Conservation (phyloP, 2,888 invertebrate species). For the Himalopsyche japonica region DNA sequence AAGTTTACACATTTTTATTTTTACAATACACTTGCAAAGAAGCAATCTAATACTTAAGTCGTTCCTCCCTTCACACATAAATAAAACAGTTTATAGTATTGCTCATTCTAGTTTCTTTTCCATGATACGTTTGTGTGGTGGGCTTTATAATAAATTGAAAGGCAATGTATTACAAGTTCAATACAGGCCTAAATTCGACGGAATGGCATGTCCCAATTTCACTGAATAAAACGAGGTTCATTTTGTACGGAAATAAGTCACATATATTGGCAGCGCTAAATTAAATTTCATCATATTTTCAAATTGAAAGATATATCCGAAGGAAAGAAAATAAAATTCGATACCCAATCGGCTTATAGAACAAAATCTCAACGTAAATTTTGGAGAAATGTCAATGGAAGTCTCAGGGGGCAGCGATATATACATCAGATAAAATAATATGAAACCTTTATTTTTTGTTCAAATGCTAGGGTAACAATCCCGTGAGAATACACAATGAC, state of each 20-base stretch:
- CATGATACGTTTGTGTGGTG: background rate
- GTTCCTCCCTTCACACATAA: too few relatives aligned
- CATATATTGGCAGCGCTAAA: background rate
- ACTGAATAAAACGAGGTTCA: background rate
- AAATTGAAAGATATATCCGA: slow-evolving; percentile 27
- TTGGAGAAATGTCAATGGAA: slow-evolving; percentile 36
- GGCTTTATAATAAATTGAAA: background rate
- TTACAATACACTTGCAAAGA: too few relatives aligned
- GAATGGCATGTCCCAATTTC: background rate
- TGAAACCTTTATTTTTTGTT: slow-evolving; percentile 32
- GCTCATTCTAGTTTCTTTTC: too few relatives aligned
- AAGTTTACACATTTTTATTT: too few relatives aligned
- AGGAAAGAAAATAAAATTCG: slow-evolving; percentile 36
- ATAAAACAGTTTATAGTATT: too few relatives aligned
- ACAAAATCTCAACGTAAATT: slow-evolving; percentile 39
- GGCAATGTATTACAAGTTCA: background rate
- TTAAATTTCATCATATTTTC: background rate
- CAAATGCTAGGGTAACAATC: slow-evolving; percentile 13
- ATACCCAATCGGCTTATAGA: slow-evolving; percentile 39
- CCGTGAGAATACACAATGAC: slow-evolving; percentile 21
- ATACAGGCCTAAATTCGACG: background rate
- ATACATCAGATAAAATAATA: slow-evolving; percentile 38
- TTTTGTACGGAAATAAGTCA: background rate
- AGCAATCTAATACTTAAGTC: too few relatives aligned
- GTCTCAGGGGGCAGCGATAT: slow-evolving; percentile 29